A percentile compares a stretch with the other conserved stretches of the same genome.
These are phyloP conservation scores for Manduca sexta DNA, from an alignment of 1,140 invertebrate genomes.

Conservation along the genomic window DNA sequence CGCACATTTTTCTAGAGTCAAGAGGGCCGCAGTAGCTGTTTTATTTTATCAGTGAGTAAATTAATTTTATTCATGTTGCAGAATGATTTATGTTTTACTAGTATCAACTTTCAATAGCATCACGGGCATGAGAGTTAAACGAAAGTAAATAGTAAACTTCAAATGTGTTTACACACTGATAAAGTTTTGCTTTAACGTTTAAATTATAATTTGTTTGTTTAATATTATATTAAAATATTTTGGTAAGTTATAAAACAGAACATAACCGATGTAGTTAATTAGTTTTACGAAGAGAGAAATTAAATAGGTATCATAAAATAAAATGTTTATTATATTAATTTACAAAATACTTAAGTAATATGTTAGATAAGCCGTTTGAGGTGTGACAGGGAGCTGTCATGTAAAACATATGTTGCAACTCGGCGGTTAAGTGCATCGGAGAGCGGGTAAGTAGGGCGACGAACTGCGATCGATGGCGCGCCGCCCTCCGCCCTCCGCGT, in stretches of 20 bases:
- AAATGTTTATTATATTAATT: too few relatives aligned
- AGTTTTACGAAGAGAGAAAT: too few relatives aligned
- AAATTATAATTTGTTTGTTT: too few relatives aligned
- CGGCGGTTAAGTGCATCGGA: constrained; percentile 54
- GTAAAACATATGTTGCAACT: constrained; percentile 35
- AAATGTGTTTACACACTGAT: too few relatives aligned
- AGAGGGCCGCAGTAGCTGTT: constrained; percentile 21
- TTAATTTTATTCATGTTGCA: constrained; percentile 7
- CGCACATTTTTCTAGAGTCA: constrained; percentile 38
- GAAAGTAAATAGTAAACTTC: too few relatives aligned
- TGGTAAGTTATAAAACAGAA: too few relatives aligned
- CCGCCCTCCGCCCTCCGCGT: constrained; percentile 51
- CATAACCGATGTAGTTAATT: too few relatives aligned
- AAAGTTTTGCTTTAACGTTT: too few relatives aligned
- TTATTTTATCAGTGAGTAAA: constrained; percentile 37
- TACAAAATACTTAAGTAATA: background rate
- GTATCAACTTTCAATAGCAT: too few relatives aligned
- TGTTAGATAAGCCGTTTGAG: background rate
- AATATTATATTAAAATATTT: too few relatives aligned
- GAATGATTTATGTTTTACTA: background rate
- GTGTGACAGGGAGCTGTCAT: constrained; percentile 27
- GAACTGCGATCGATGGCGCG: constrained; percentile 65
- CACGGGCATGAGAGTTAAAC: too few relatives aligned
- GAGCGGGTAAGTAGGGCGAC: constrained; percentile 64
- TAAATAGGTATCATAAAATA: too few relatives aligned